Evolutionary conservation across 2,888 invertebrate genomes (phyloP).

Genomic region (Drosophila nr. perissopoda): DNA sequence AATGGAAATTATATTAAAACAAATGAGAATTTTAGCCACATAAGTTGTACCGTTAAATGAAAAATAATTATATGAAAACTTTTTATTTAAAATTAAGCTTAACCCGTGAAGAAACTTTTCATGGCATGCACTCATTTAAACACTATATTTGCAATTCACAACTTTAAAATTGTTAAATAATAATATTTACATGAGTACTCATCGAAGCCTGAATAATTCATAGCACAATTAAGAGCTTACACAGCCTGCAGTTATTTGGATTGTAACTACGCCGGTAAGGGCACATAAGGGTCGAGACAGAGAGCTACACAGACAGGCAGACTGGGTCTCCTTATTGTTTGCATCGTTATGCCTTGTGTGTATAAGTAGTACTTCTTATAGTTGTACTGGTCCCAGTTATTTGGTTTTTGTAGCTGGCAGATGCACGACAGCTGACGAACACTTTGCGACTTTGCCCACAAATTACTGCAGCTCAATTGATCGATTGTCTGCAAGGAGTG

Average conservation of each 20-base stretch:
- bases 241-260: slow-evolving; percentile 31
- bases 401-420: slow-evolving; percentile 36
- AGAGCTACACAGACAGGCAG: neutral
- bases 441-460: slow-evolving; percentile 73
- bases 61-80: neutral
- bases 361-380: slow-evolving; percentile 16
- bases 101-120: too few species aligned
- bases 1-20: neutral
- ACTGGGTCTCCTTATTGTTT: neutral
- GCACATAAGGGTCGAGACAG: slow-evolving; percentile 17
- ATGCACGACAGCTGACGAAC: slow-evolving; percentile 67
- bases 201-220: neutral
- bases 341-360: slow-evolving; percentile 16
- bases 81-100: neutral
- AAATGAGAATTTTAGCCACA: neutral
- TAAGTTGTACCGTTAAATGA: neutral
- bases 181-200: neutral
- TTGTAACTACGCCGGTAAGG: slow-evolving; percentile 8
- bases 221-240: slow-evolving; percentile 16
- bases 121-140: neutral
- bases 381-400: slow-evolving; percentile 21
- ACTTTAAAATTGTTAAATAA: neutral
- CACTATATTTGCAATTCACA: neutral
- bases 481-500: slow-evolving; percentile 69
- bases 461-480: slow-evolving; percentile 80